Conservation (phyloP, 2,797 vertebrate genomes). For the Acanthurus lineatus region DNA sequence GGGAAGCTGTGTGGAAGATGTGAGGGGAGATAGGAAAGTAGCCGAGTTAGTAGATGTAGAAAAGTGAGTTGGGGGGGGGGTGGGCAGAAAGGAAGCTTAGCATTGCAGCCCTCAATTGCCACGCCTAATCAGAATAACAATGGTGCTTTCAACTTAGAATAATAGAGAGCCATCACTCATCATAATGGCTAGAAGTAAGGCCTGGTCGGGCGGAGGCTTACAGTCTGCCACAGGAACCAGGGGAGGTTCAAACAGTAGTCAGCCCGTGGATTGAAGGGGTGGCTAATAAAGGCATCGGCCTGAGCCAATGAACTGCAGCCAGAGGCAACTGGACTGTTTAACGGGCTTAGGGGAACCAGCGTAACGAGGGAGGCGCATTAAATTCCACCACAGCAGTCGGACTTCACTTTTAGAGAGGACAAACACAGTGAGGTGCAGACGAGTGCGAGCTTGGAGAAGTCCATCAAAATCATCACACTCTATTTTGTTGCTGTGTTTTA, state of each 20-base stretch:
- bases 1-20: conserved; percentile 43
- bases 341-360: conserved; percentile 42
- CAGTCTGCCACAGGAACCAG: conserved; percentile 38
- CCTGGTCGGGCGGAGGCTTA: conserved; percentile 37
- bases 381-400: conserved; percentile 32
- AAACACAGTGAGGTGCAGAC: not conserved
- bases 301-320: conserved; percentile 42
- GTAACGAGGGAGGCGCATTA: conserved; percentile 17
- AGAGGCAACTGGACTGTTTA: conserved; percentile 50
- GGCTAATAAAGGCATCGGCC: conserved; percentile 44
- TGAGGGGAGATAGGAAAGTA: conserved; percentile 39
- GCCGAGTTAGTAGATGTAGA: conserved; percentile 37
- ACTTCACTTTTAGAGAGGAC: conserved; percentile 18
- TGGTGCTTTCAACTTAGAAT: conserved; percentile 75
- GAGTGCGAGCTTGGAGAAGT: not conserved
- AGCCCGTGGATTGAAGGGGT: conserved; percentile 35
- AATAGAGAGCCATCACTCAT: conserved; percentile 76
- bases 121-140: conserved; percentile 83
- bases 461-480: not conserved
- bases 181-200: conserved; percentile 67
- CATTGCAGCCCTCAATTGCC: conserved; percentile 67
- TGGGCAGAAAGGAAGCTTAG: conserved; percentile 67
- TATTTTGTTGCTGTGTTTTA: not conserved
- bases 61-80: conserved; percentile 26
- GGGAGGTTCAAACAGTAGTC: conserved; percentile 34